A percentile compares a stretch with the other conserved stretches of the same genome.
phyloP scores from a whole-genome alignment of 2,797 vertebrate species.

The Neomorphus geoffroyi region DNA sequence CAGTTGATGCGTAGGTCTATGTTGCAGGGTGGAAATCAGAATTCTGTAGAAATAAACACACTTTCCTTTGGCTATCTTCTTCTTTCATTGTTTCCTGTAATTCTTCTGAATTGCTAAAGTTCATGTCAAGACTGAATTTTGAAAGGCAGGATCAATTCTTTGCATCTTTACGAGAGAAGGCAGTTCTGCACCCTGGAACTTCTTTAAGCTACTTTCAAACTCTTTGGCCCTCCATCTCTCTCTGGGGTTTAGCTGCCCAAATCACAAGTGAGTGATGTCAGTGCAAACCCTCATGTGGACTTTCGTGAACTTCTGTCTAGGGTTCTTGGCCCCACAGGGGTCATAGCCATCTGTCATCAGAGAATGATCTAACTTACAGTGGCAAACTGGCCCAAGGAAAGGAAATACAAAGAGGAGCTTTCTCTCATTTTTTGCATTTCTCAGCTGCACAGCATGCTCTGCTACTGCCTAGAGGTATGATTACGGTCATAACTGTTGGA shows the following conservation, averaged over 20 bases:
- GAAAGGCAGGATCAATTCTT: not conserved
- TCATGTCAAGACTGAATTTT: not conserved
- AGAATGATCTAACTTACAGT: slow-evolving; percentile 37
- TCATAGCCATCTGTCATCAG: slow-evolving; percentile 4
- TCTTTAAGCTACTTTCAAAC: not conserved
- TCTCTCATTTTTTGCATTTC: not conserved
- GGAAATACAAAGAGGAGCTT: not conserved
- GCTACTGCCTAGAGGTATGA: not conserved
- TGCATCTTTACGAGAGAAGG: not conserved
- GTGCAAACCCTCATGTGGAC: not conserved
- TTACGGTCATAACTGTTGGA: not conserved
- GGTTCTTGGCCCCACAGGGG: not conserved
- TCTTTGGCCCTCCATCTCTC: not conserved
- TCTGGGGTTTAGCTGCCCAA: not conserved
- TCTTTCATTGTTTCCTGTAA: not conserved
- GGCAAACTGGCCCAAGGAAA: slow-evolving; percentile 26
- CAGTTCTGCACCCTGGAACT: not conserved
- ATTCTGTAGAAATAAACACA: not conserved
- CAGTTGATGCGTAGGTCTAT: not conserved
- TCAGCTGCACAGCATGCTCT: not conserved
- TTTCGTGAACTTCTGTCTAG: not conserved
- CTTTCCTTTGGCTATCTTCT: not conserved
- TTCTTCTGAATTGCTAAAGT: not conserved
- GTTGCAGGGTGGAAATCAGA: not conserved
- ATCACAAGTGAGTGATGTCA: not conserved